A percentile compares a stretch with the other conserved stretches of the same genome.
Evolutionary conservation across 2,113 vertebrate genomes (phyloP).

Genomic region (Tragelaphus imberbis): DNA sequence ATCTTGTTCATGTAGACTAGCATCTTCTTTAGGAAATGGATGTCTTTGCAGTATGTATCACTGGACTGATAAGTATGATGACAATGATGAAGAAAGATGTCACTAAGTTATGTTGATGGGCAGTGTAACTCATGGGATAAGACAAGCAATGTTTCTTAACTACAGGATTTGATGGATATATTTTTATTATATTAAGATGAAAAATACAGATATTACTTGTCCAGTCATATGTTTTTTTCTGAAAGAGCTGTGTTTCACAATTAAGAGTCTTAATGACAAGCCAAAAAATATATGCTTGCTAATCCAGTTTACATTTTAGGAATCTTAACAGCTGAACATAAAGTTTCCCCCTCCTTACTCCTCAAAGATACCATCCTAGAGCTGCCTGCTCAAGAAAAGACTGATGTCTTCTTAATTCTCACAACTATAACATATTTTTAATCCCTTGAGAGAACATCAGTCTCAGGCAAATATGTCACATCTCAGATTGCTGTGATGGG

Average conservation of each 20-base stretch:
- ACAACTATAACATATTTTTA: background rate
- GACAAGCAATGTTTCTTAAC: conserved; percentile 2
- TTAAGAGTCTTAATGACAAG: background rate
- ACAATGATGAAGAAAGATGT: background rate
- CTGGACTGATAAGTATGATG: background rate
- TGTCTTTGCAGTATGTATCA: background rate
- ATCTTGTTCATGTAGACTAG: background rate
- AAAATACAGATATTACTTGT: background rate
- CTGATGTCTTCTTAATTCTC: background rate
- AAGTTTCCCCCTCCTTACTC: background rate
- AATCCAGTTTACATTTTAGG: background rate
- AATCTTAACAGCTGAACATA: background rate
- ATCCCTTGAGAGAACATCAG: background rate
- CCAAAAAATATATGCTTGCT: background rate
- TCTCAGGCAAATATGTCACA: background rate
- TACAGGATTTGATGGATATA: background rate
- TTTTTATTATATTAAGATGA: background rate
- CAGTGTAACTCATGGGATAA: background rate
- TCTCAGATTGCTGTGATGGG: background rate
- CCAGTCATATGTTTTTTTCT: background rate
- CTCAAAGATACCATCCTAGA: background rate
- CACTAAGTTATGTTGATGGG: background rate
- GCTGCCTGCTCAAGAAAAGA: background rate
- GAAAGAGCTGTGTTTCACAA: background rate
- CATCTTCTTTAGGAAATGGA: background rate